Evolutionary conservation across 2,888 invertebrate genomes (phyloP).

Genomic region (Drosophila setosimentum): DNA sequence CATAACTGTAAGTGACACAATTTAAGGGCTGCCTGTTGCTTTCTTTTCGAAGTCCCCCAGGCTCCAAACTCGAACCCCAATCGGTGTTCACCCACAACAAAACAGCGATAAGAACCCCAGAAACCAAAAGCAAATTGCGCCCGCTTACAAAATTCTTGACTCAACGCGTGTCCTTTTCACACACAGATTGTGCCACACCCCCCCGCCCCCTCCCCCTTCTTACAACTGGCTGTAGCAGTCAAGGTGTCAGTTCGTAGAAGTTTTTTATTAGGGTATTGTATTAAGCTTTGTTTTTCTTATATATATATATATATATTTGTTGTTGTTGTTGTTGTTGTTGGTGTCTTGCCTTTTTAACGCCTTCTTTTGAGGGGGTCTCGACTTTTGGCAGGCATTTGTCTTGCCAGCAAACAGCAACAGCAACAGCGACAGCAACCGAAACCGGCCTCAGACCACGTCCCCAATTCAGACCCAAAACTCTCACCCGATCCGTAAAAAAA

Average conservation of each 20-base stretch:
- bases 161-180: slow-evolving; percentile 34
- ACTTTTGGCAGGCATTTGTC: slow-evolving; percentile 58
- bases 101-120: slow-evolving; percentile 29
- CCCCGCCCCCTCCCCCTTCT: neutral
- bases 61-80: slow-evolving; percentile 2
- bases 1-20: slow-evolving; percentile 40
- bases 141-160: slow-evolving; percentile 42
- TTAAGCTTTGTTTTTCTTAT: slow-evolving; percentile 29
- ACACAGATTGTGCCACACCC: slow-evolving; percentile 3
- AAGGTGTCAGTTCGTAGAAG: slow-evolving; percentile 53
- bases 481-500: neutral
- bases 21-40: slow-evolving; percentile 46
- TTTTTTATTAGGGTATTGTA: slow-evolving; percentile 46
- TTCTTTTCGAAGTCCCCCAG: neutral
- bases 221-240: slow-evolving; percentile 7
- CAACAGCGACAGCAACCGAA: neutral
- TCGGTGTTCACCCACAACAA: slow-evolving; percentile 23
- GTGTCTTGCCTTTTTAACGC: slow-evolving; percentile 59
- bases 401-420: too few species aligned
- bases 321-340: slow-evolving; percentile 3
- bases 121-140: slow-evolving; percentile 59
- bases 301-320: slow-evolving; percentile 10
- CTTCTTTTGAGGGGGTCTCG: slow-evolving; percentile 40
- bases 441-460: neutral
- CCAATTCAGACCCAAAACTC: slow-evolving; percentile 1